Evolutionary conservation across 2,113 vertebrate genomes (phyloP).

Genomic region (Amblyornis subalaris): DNA sequence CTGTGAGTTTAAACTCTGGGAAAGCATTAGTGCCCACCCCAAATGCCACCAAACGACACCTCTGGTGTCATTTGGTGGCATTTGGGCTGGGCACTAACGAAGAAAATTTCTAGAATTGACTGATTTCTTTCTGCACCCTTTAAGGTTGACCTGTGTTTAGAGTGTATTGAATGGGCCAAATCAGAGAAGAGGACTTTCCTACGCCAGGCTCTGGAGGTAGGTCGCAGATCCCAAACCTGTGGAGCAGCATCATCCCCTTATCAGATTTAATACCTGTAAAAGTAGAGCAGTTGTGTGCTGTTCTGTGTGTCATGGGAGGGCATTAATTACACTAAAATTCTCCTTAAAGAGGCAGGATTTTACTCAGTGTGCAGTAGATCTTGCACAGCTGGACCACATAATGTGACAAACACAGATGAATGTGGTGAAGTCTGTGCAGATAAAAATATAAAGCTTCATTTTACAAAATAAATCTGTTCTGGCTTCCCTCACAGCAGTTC

Average conservation of each 20-base stretch:
- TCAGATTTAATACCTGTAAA: not conserved
- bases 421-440: not conserved
- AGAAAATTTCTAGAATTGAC: not conserved
- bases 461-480: not conserved
- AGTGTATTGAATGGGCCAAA: slow-evolving; percentile 99
- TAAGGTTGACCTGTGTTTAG: slow-evolving; percentile 91
- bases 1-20: not conserved
- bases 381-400: not conserved
- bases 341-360: not conserved
- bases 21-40: not conserved
- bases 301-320: accelerated
- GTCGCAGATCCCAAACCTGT: not conserved
- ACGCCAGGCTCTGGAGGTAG: slow-evolving; percentile 94
- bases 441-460: not conserved
- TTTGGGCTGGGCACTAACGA: not conserved
- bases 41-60: not conserved
- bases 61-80: accelerated
- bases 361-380: accelerated
- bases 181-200: slow-evolving; percentile 97
- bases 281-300: not conserved
- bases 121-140: not conserved
- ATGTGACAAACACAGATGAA: not conserved
- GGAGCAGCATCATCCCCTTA: not conserved
- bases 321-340: not conserved
- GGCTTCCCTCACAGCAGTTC: slow-evolving; percentile 26